phyloP scores from a whole-genome alignment of 2,888 invertebrate genomes.

The Amaurobius ferox region DNA sequence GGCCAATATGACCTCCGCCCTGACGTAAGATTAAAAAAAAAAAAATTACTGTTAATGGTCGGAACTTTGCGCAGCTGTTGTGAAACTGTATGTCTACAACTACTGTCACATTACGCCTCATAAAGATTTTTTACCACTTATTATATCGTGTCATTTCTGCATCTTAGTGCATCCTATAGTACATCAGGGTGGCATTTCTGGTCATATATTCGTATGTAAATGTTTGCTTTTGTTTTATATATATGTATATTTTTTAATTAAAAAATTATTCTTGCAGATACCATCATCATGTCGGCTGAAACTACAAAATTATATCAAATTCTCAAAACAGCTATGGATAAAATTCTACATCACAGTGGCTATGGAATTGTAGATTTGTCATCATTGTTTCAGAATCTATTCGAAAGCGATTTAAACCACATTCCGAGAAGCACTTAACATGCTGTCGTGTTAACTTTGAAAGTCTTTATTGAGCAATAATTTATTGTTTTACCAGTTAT shows the following conservation, averaged over 20 bases:
- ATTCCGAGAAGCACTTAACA: not conserved
- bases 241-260: not conserved
- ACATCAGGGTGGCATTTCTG: not conserved
- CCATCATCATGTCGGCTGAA: not conserved
- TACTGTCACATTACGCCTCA: too few species aligned
- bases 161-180: too few species aligned
- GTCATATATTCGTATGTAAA: too few species aligned
- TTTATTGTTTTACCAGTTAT: too few species aligned
- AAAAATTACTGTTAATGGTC: too few species aligned
- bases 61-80: too few species aligned
- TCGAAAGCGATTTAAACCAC: not conserved
- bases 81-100: too few species aligned
- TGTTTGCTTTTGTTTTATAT: not conserved
- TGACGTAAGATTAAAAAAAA: too few species aligned
- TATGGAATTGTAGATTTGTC: constrained; percentile 64
- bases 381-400: constrained; percentile 61
- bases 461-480: too few species aligned
- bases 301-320: constrained; percentile 32
- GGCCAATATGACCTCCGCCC: too few species aligned
- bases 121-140: too few species aligned
- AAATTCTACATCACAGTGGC: constrained; percentile 39
- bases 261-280: constrained; percentile 4
- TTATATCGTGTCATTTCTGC: too few species aligned
- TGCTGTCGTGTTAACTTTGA: not conserved
- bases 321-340: constrained; percentile 54